Percentiles rank a stretch among this genome's conserved stretches.
These are phyloP conservation scores for Andrena haemorrhoa DNA, from an alignment of 2,888 invertebrate species.

Conservation along the genomic window DNA sequence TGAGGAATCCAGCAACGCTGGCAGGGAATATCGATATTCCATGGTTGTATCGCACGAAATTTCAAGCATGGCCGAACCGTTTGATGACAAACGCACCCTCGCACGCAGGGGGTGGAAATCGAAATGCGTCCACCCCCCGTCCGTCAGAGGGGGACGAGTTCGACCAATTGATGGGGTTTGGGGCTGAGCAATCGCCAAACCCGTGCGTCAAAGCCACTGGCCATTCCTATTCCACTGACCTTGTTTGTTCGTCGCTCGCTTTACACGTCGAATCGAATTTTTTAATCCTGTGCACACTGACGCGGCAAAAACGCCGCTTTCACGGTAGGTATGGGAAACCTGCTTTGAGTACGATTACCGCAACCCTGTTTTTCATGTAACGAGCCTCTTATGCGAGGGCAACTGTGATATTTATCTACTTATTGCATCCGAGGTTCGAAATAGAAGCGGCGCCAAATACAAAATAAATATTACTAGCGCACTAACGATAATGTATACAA, in stretches of 20 bases:
- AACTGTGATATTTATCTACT: too few relatives aligned
- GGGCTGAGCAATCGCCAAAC: slow-evolving; percentile 78
- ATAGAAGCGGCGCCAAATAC: too few relatives aligned
- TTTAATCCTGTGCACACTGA: slow-evolving; percentile 25
- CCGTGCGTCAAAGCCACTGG: slow-evolving; percentile 64
- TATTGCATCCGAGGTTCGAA: too few relatives aligned
- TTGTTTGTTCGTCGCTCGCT: slow-evolving; percentile 67
- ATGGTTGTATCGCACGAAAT: slow-evolving; percentile 74
- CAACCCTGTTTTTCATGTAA: background rate
- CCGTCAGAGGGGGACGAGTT: slow-evolving; percentile 72
- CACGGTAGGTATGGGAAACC: slow-evolving; percentile 34
- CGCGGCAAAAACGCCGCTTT: background rate
- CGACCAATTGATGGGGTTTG: slow-evolving; percentile 78
- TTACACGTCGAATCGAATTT: slow-evolving; percentile 45
- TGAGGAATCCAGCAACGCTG: slow-evolving; percentile 67
- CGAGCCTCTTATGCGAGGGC: too few relatives aligned
- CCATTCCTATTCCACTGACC: slow-evolving; percentile 75
- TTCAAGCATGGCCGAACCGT: slow-evolving; percentile 79
- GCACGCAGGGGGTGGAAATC: slow-evolving; percentile 73
- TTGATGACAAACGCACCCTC: slow-evolving; percentile 79
- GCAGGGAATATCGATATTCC: slow-evolving; percentile 75
- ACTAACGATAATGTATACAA: too few relatives aligned
- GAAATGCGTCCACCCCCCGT: slow-evolving; percentile 70
- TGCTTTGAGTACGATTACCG: background rate
- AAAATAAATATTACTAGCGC: too few relatives aligned